Percentiles rank a stretch among this genome's conserved stretches.
These are phyloP conservation scores for Gallinago jamesoni DNA, from an alignment of 2,113 vertebrate species.

Conservation along the genomic window DNA sequence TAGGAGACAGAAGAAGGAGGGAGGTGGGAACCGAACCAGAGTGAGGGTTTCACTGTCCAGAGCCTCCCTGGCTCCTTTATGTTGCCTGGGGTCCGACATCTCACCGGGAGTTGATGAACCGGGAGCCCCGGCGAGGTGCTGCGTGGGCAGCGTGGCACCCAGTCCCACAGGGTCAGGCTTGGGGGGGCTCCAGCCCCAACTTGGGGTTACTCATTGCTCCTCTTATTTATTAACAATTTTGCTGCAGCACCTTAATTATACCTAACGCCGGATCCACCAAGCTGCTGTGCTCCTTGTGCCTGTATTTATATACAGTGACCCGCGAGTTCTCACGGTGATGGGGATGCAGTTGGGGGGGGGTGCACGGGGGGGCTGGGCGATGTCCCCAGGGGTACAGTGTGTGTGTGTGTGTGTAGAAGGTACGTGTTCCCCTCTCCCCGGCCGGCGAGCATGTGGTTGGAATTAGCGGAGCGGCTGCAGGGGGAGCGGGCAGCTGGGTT, in stretches of 20 bases:
- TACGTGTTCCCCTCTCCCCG: neutral
- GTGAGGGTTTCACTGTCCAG: neutral
- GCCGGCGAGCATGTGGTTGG: conserved; percentile 38
- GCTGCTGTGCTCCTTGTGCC: accelerated
- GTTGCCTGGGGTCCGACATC: neutral
- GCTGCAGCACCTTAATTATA: neutral
- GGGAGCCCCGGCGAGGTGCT: neutral
- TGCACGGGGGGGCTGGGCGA: neutral
- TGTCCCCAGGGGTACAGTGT: neutral
- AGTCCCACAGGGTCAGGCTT: accelerated
- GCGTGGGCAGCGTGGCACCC: accelerated
- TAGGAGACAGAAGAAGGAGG: neutral
- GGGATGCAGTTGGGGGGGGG: accelerated
- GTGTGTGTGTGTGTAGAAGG: neutral
- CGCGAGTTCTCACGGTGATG: accelerated
- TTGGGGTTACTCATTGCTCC: neutral
- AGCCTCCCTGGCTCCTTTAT: accelerated
- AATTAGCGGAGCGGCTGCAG: conserved; percentile 24
- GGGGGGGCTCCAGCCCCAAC: neutral
- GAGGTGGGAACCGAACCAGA: neutral
- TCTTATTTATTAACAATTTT: neutral
- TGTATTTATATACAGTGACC: accelerated
- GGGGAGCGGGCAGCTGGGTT: conserved; percentile 42
- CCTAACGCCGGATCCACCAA: accelerated
- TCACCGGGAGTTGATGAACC: neutral